Conservation (phyloP, 2,113 vertebrate species). For the Tetrax tetrax region DNA sequence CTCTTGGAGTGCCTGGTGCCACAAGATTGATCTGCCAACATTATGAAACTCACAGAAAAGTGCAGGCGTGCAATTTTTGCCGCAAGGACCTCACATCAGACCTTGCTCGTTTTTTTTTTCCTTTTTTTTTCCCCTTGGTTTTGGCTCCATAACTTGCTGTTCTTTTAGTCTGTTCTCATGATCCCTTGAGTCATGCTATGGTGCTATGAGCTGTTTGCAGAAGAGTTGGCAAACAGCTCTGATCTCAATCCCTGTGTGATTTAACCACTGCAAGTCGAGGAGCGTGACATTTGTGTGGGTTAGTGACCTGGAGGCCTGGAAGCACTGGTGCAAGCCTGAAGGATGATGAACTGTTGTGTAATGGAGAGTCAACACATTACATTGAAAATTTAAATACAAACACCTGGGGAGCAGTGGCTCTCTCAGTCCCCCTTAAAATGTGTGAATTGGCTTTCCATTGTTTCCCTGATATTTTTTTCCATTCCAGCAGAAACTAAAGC, state of each 20-base stretch:
- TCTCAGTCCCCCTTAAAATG: not conserved
- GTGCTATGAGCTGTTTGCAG: not conserved
- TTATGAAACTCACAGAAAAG: not conserved
- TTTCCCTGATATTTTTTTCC: not conserved
- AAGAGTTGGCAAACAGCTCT: not conserved
- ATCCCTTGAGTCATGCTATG: not conserved
- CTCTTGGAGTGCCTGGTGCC: not conserved
- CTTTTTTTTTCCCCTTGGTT: not conserved
- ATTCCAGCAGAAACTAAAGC: not conserved
- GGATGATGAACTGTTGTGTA: not conserved
- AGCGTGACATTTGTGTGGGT: not conserved
- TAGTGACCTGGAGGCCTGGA: not conserved
- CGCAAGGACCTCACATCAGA: not conserved
- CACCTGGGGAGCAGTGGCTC: not conserved
- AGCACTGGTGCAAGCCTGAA: not conserved
- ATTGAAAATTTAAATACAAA: not conserved
- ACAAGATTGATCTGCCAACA: not conserved
- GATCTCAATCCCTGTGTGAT: not conserved
- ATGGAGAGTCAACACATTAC: not conserved
- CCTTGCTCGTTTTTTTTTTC: not conserved
- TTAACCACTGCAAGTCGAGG: not conserved
- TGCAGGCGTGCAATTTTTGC: not conserved
- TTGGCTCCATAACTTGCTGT: not conserved
- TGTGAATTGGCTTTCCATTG: not conserved
- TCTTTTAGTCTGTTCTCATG: not conserved